phyloP scores from a whole-genome alignment of 1,140 invertebrate genomes.

The Leptinotarsa lineolata region DNA sequence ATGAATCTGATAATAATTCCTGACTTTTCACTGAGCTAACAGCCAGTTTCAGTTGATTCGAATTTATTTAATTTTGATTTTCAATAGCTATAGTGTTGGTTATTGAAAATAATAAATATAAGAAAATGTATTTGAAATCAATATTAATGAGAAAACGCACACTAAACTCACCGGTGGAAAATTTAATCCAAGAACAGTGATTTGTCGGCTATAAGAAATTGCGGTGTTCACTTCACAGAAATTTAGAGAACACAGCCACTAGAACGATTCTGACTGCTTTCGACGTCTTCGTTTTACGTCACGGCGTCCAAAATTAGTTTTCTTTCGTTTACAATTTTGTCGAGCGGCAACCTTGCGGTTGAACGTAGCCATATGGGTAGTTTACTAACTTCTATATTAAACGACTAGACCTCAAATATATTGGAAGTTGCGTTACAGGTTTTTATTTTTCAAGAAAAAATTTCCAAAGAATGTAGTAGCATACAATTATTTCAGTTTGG shows the following conservation, averaged over 20 bases:
- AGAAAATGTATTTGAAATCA: no score
- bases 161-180: background rate
- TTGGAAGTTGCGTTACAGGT: no score
- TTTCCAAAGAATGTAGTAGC: no score
- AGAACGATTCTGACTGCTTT: background rate
- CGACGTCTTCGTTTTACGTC: conserved; percentile 41
- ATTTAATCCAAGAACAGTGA: conserved; percentile 19
- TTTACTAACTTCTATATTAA: background rate
- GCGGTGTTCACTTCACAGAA: conserved; percentile 43
- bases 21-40: background rate
- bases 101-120: no score
- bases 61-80: no score
- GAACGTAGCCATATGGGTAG: conserved; percentile 9
- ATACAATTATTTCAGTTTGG: no score
- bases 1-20: background rate
- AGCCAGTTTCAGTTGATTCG: no score
- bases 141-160: background rate
- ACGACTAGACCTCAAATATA: background rate
- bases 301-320: conserved; percentile 43
- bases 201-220: conserved; percentile 28
- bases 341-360: conserved; percentile 21
- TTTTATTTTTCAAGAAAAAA: no score
- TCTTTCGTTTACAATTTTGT: conserved; percentile 29
- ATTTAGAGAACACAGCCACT: conserved; percentile 39
- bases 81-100: no score